Evolutionary conservation across 2,113 vertebrate genomes (phyloP).

Genomic region (Ciconia maguari): DNA sequence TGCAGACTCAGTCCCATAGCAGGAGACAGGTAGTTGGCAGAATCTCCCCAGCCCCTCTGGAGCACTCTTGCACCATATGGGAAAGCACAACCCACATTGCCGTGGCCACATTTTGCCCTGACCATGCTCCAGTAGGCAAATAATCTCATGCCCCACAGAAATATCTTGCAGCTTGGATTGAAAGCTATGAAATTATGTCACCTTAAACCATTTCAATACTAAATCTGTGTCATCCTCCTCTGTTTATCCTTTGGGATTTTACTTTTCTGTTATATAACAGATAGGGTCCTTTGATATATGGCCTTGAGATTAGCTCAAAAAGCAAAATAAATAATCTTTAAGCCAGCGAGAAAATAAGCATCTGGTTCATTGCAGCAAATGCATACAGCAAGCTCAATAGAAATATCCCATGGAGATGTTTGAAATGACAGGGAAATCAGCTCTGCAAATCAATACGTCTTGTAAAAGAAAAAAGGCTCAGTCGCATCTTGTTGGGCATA

Average conservation of each 20-base stretch:
- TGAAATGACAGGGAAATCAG: constrained; percentile 57
- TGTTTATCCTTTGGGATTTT: constrained; percentile 9
- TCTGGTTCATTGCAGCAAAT: constrained; percentile 30
- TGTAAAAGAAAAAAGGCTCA: not conserved
- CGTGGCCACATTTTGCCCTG: not conserved
- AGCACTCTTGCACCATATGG: not conserved
- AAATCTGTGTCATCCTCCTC: not conserved
- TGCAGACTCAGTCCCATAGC: not conserved
- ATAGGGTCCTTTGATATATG: constrained; percentile 9
- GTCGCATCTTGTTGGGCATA: constrained; percentile 56
- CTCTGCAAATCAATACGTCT: constrained; percentile 12
- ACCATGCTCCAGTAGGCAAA: not conserved
- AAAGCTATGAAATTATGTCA: not conserved
- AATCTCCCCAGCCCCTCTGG: not conserved
- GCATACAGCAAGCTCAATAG: constrained; percentile 9
- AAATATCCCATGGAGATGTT: constrained; percentile 42
- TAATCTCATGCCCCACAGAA: not conserved
- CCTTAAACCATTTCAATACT: not conserved
- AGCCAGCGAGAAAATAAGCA: constrained; percentile 27
- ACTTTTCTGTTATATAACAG: constrained; percentile 4
- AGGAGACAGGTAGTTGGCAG: not conserved
- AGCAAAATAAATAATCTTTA: constrained; percentile 50
- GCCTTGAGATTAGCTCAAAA: constrained; percentile 45
- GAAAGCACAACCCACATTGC: not conserved
- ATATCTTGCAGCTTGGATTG: not conserved